Percentiles rank a stretch among this genome's conserved stretches.
Evolutionary conservation across 2,797 vertebrate genomes (phyloP).

Genomic region (Gastrophryne carolinensis): DNA sequence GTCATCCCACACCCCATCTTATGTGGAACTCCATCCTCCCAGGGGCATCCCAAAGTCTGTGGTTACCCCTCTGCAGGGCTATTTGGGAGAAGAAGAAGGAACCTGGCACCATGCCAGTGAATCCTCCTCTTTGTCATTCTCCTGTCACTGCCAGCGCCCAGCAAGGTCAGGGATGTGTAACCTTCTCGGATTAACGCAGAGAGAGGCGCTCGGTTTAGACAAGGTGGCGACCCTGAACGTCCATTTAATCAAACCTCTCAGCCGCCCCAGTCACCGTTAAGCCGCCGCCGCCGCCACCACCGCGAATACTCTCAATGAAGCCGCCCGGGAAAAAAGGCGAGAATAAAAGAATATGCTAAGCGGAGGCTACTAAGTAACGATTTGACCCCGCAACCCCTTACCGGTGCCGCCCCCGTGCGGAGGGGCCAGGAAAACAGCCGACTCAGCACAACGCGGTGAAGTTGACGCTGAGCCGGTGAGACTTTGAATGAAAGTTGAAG

Average conservation of each 20-base stretch:
- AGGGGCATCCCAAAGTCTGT: too few species aligned
- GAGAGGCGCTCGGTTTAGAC: constrained; percentile 80
- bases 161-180: constrained; percentile 77
- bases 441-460: constrained; percentile 72
- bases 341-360: constrained; percentile 53
- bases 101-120: too few species aligned
- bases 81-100: too few species aligned
- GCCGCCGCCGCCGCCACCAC: constrained; percentile 67
- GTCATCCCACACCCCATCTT: too few species aligned
- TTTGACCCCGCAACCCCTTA: constrained; percentile 71
- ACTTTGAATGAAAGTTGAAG: constrained; percentile 71
- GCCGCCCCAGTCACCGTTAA: constrained; percentile 77
- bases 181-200: constrained; percentile 83
- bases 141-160: too few species aligned
- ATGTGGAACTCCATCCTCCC: too few species aligned
- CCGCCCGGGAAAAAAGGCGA: constrained; percentile 43
- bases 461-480: constrained; percentile 71
- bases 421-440: constrained; percentile 73
- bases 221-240: constrained; percentile 79
- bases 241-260: constrained; percentile 88
- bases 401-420: constrained; percentile 72
- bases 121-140: too few species aligned
- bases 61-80: too few species aligned
- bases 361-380: constrained; percentile 80
- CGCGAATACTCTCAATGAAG: constrained; percentile 75